Evolutionary conservation across 1,140 invertebrate genomes (phyloP).

Genomic region (Maconellicoccus hirsutus): DNA sequence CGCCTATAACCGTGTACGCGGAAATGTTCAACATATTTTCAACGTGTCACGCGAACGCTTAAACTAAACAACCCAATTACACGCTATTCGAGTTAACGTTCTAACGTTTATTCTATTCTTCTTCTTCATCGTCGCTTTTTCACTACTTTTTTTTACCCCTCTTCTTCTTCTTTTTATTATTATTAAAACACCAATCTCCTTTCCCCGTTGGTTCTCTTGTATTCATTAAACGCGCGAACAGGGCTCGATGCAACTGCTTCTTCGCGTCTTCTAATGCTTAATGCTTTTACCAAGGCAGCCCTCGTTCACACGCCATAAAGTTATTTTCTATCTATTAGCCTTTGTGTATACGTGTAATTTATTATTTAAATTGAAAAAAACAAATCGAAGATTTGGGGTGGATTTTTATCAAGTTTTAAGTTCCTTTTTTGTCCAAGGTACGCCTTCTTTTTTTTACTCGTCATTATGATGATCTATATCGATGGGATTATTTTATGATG

Average conservation of each 20-base stretch:
- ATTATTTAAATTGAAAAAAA: no score
- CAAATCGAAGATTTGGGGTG: no score
- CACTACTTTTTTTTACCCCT: background rate
- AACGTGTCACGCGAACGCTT: conserved; percentile 20
- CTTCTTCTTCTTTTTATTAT: background rate
- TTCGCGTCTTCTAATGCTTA: no score
- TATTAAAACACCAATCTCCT: background rate
- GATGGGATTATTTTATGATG: no score
- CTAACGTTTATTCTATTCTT: background rate
- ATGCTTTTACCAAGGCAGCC: background rate
- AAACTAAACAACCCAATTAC: conserved; percentile 15
- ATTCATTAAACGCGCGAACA: background rate
- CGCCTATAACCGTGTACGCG: background rate
- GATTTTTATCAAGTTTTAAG: no score
- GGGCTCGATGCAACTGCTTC: no score
- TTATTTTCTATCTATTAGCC: background rate
- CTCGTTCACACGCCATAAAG: background rate
- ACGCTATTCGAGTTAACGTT: conserved; percentile 15
- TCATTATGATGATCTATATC: no score
- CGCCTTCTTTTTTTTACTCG: no score
- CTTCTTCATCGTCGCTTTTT: background rate
- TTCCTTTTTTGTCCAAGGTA: no score
- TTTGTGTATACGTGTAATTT: no score
- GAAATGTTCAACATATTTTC: conserved; percentile 18
- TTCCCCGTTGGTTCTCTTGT: background rate